Evolutionary conservation across 2,888 invertebrate species (phyloP).

Genomic region (Epinotia brunnichana): DNA sequence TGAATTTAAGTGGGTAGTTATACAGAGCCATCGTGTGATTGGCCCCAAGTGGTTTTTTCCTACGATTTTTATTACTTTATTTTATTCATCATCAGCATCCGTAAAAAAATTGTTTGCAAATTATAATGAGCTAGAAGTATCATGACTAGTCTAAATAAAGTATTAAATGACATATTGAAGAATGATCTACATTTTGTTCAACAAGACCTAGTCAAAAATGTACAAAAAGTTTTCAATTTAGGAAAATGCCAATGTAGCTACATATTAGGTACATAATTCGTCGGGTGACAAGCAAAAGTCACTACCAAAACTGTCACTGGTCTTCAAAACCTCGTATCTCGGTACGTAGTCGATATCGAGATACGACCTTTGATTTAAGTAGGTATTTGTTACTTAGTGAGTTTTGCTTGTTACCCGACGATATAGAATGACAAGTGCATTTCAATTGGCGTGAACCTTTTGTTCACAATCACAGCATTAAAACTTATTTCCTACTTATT

Average conservation of each 20-base stretch:
- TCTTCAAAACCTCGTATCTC: too few species aligned
- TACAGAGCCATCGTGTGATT: constrained; percentile 18
- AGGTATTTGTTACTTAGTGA: too few species aligned
- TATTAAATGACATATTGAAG: not conserved
- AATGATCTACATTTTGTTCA: not conserved
- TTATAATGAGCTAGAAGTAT: not conserved
- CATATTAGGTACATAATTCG: not conserved
- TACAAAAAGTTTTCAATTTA: constrained; percentile 5
- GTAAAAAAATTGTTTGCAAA: not conserved
- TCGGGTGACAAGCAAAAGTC: too few species aligned
- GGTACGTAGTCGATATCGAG: too few species aligned
- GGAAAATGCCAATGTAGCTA: not conserved
- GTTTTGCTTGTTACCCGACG: too few species aligned
- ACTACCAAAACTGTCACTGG: too few species aligned
- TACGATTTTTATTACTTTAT: not conserved
- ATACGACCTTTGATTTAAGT: too few species aligned
- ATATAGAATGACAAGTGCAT: not conserved
- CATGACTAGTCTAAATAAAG: not conserved
- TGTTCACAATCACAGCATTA: constrained; percentile 18
- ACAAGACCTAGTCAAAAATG: not conserved
- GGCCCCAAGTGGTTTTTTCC: constrained; percentile 18
- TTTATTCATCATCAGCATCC: not conserved
- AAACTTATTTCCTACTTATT: constrained; percentile 5
- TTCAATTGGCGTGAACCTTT: constrained; percentile 6
- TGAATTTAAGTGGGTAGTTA: not conserved